phyloP scores from a whole-genome alignment of 2,888 invertebrate species.

The Hyposoter didymator region DNA sequence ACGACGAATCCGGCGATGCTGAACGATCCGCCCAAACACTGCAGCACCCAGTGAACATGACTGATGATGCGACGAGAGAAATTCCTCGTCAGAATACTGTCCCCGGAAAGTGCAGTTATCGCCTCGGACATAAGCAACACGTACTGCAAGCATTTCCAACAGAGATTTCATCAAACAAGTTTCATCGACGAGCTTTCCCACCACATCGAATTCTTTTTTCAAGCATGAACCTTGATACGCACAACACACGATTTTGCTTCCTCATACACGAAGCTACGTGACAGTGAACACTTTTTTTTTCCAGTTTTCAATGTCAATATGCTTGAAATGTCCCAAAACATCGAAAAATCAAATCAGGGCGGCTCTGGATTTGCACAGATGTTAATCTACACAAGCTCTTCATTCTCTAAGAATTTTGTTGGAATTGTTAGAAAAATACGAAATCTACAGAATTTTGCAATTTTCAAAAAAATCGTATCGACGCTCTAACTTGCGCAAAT shows the following conservation, averaged over 20 bases:
- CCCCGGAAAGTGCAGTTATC: conserved; percentile 74
- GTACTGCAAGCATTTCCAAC: conserved; percentile 74
- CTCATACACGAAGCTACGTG: no score
- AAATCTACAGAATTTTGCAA: no score
- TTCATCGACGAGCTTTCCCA: neutral
- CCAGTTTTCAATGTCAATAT: no score
- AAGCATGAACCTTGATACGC: neutral
- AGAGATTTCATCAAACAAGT: neutral
- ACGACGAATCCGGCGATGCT: conserved; percentile 85
- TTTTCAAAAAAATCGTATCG: no score
- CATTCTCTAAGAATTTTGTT: no score
- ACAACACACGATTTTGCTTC: neutral
- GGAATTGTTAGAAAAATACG: no score
- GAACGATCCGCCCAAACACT: conserved; percentile 85
- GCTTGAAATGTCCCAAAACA: no score
- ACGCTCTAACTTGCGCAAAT: no score
- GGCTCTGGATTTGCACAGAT: no score
- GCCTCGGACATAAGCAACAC: conserved; percentile 80
- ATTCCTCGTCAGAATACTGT: conserved; percentile 73
- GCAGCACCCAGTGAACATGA: conserved; percentile 86
- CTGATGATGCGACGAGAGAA: conserved; percentile 74
- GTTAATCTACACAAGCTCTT: no score
- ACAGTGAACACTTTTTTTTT: no score
- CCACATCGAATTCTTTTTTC: neutral
- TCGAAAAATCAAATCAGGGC: no score